Percentiles rank a stretch among this genome's conserved stretches.
These are phyloP conservation scores for Phainopepla nitens DNA, from an alignment of 2,113 vertebrate genomes.

Conservation along the genomic window DNA sequence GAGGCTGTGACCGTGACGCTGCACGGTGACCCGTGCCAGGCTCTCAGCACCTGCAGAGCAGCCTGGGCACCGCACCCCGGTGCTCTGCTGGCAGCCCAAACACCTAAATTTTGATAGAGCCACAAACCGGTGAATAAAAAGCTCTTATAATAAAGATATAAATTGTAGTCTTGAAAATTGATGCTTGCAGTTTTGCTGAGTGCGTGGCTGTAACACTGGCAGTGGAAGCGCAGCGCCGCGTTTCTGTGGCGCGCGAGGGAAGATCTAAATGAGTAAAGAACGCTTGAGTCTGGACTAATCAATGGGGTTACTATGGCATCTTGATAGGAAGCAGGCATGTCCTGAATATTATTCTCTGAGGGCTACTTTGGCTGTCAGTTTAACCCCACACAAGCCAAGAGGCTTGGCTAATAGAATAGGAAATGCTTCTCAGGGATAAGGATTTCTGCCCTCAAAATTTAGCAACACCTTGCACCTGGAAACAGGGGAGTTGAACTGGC, in stretches of 20 bases:
- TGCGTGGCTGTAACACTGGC: background rate
- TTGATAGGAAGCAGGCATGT: background rate
- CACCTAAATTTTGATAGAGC: background rate
- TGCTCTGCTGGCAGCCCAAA: background rate
- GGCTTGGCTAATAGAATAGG: background rate
- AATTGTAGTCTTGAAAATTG: background rate
- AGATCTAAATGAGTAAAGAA: background rate
- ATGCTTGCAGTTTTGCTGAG: background rate
- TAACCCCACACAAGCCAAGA: background rate
- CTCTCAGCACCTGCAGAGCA: background rate
- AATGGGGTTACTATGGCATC: background rate
- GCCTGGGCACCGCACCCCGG: rapidly evolving
- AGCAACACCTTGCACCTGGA: background rate
- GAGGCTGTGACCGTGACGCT: background rate
- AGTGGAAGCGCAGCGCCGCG: background rate
- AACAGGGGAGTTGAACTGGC: background rate
- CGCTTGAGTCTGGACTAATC: background rate
- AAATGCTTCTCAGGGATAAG: background rate
- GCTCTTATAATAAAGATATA: background rate
- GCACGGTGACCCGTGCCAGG: background rate
- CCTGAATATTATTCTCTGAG: background rate
- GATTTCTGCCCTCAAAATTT: background rate
- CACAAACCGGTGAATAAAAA: background rate
- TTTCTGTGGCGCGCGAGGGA: background rate
- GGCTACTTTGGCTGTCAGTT: background rate